Evolutionary conservation across 2,888 invertebrate species (phyloP), one percentile per base, ranked within the genome.

Genomic region (Entomobrya multifasciata): DNA sequence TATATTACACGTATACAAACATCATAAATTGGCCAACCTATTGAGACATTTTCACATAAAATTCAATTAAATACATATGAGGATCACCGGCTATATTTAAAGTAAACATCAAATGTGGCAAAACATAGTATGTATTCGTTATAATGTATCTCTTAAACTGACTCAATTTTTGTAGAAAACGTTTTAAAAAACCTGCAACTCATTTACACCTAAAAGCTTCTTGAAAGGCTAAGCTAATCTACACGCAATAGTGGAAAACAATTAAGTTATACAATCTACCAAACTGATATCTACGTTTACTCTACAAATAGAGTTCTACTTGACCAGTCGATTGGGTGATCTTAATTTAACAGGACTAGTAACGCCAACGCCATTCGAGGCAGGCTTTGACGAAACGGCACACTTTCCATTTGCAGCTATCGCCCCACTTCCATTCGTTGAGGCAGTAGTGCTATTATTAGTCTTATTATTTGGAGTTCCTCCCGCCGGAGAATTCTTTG

Each of bases 311-410:
- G n/a, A n/a, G n/a, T 20, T 57, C 27, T 67, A 84, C 65, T 84
- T 84, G 44, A 84, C 84, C 41, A 84, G 78, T 67, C 84, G 84
- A 60, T 57, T 84, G 15, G 84, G 84, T 27, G 89, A 87, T 67
- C 87, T 83, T 13, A 88, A 55, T 49, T 79, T 85, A 70, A 89
- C 88, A 22, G 88, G 88, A 86, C 88, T 89, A 84, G 89, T 74
- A 44, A 89, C 82, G 55, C 87, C 87, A 22, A 84, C 60, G 27
- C 86, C 86, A 74, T 78, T 55, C 5, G 49, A 47, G 41, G 57
- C 80, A 6, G 79, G 79, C 55, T 82, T 85, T 10, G 86, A 86
- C 13, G 47, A 67, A 25, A 81, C 82, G 25, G 86, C 82, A 57
- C 85, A 85, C 49, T 76, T 74, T 41, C 83, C 49, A 60, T 70